Conservation (phyloP, 2,888 invertebrate species). For the Diaprepes abbreviatus region DNA sequence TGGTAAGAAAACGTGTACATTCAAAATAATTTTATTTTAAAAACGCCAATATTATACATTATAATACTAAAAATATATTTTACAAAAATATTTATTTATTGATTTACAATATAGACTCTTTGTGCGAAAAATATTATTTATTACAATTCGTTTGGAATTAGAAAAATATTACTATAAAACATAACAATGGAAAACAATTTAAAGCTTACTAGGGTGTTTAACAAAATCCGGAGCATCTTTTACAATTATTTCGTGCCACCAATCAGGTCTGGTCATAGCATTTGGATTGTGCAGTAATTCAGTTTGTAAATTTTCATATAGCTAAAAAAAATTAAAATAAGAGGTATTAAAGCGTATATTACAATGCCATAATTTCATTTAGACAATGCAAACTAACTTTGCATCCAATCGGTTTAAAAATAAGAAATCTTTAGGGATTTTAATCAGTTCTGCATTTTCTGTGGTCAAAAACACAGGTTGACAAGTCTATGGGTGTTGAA, state of each 20-base stretch:
- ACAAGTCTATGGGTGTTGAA: no score
- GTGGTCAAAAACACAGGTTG: no score
- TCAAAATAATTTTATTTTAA: slow-evolving; percentile 30
- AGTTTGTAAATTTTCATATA: slow-evolving; percentile 82
- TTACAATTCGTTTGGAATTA: slow-evolving; percentile 7
- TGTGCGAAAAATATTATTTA: slow-evolving; percentile 23
- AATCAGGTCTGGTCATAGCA: slow-evolving; percentile 78
- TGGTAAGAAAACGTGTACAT: no score
- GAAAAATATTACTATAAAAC: slow-evolving; percentile 2
- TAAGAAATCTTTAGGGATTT: no score
- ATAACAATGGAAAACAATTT: slow-evolving; percentile 29
- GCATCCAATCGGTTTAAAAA: no score
- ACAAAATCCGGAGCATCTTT: slow-evolving; percentile 60
- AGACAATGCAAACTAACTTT: no score
- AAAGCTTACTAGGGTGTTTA: slow-evolving; percentile 55
- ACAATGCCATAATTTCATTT: no score
- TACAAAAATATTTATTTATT: slow-evolving; percentile 30
- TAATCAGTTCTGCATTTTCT: no score
- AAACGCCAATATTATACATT: slow-evolving; percentile 21
- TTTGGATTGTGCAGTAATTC: slow-evolving; percentile 79
- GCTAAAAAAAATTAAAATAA: slow-evolving; percentile 65
- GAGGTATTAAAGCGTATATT: no score
- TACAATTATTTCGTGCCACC: slow-evolving; percentile 78
- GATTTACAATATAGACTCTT: slow-evolving; percentile 25
- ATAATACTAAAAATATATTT: slow-evolving; percentile 30